Percentiles rank a stretch among this genome's conserved stretches.
phyloP scores from a whole-genome alignment of 1,140 invertebrate genomes.

The Pseudoatta argentina region DNA sequence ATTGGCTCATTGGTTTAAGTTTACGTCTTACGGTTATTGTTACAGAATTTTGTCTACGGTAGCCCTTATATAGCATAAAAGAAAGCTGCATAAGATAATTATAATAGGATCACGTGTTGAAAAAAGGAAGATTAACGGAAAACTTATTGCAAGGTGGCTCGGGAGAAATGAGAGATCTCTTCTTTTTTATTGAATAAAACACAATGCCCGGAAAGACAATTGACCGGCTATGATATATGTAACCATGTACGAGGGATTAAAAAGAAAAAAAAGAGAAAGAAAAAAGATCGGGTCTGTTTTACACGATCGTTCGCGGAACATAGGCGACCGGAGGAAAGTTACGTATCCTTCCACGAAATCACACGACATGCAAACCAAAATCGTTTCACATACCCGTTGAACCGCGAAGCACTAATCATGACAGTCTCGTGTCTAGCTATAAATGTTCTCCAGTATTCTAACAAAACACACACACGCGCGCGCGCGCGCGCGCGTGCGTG shows the following conservation, averaged over 20 bases:
- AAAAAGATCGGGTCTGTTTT: conserved; percentile 34
- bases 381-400: conserved; percentile 59
- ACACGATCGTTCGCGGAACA: conserved; percentile 20
- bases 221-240: neutral
- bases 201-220: neutral
- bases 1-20: too few species aligned
- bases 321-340: conserved; percentile 49
- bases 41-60: too few species aligned
- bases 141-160: conserved; percentile 36
- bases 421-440: neutral
- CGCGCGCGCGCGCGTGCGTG: too few species aligned
- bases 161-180: neutral
- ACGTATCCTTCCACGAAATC: conserved; percentile 73
- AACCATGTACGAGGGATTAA: neutral
- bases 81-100: conserved; percentile 37
- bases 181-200: neutral
- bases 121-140: neutral
- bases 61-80: too few species aligned
- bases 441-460: conserved; percentile 27
- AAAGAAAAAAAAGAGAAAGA: neutral
- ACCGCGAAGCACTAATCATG: conserved; percentile 8
- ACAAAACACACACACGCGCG: neutral
- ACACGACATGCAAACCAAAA: conserved; percentile 71
- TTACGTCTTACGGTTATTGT: too few species aligned
- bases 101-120: conserved; percentile 26